Percentiles rank a stretch among this genome's conserved stretches.
phyloP scores from a whole-genome alignment of 2,888 invertebrate species.

The Drosophila maculinotata region DNA sequence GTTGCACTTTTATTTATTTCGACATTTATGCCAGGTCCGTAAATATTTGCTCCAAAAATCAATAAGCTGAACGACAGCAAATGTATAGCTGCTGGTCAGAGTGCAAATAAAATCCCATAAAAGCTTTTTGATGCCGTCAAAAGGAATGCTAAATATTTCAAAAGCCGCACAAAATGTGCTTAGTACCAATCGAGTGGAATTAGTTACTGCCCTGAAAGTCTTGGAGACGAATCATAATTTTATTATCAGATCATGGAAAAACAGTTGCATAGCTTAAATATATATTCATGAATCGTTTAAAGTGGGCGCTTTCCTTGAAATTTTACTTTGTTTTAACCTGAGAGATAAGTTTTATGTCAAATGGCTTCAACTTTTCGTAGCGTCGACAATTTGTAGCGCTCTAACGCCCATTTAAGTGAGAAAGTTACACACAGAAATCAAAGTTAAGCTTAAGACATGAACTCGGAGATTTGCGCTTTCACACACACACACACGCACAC shows the following conservation, averaged over 20 bases:
- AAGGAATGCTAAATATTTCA: conserved; percentile 59
- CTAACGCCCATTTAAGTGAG: conserved; percentile 71
- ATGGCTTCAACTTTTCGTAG: conserved; percentile 30
- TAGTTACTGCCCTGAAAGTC: not conserved
- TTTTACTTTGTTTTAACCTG: conserved; percentile 1
- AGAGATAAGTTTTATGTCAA: conserved; percentile 17
- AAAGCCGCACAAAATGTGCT: conserved; percentile 27
- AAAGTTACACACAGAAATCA: conserved; percentile 68
- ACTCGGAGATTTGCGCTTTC: conserved; percentile 41
- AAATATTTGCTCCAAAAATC: conserved; percentile 36
- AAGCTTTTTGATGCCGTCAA: conserved; percentile 41
- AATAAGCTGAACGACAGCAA: conserved; percentile 45
- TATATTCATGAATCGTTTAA: not conserved
- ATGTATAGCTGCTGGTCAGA: conserved; percentile 44
- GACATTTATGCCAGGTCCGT: conserved; percentile 55
- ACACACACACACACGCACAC: conserved; percentile 6
- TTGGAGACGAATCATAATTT: not conserved
- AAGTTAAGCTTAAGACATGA: conserved; percentile 56
- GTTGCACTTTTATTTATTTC: conserved; percentile 70
- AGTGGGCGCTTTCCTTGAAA: not conserved
- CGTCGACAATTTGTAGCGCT: conserved; percentile 45
- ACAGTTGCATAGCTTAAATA: not conserved
- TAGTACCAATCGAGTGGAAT: conserved; percentile 14
- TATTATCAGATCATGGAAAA: not conserved
- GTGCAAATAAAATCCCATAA: conserved; percentile 56